Percentiles rank a stretch among this genome's conserved stretches.
phyloP scores from a whole-genome alignment of 1,140 invertebrate species.

The Drosophila murphyi region DNA sequence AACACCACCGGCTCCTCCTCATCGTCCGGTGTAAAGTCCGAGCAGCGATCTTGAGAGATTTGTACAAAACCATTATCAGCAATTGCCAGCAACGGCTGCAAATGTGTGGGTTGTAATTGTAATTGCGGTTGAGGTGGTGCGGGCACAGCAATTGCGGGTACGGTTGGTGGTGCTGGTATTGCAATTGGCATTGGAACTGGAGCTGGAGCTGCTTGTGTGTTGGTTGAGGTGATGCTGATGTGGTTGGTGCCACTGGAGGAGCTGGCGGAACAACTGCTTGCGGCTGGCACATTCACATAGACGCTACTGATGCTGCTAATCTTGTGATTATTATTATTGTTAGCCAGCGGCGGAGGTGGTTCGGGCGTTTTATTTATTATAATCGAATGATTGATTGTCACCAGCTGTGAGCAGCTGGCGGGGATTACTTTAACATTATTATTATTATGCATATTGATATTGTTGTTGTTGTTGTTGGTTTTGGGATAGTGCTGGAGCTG shows the following conservation, averaged over 20 bases:
- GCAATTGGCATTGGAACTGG: not conserved
- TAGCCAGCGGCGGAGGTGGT: constrained; percentile 33
- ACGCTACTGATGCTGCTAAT: constrained; percentile 48
- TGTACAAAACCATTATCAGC: constrained; percentile 84
- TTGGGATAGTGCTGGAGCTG: constrained; percentile 63
- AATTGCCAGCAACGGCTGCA: constrained; percentile 72
- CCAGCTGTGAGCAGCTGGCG: constrained; percentile 52
- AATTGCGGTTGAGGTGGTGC: constrained; percentile 12
- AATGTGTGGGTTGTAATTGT: constrained; percentile 30
- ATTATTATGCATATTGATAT: constrained; percentile 49
- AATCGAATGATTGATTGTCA: constrained; percentile 83
- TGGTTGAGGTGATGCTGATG: not conserved
- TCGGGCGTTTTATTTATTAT: constrained; percentile 83
- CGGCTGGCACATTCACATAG: constrained; percentile 70
- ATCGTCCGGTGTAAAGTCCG: constrained; percentile 81
- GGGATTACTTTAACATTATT: constrained; percentile 59
- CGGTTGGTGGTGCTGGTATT: constrained; percentile 9
- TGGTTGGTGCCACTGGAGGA: not conserved
- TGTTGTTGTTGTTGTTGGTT: constrained; percentile 33
- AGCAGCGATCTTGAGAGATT: constrained; percentile 82
- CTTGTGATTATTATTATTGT: constrained; percentile 41
- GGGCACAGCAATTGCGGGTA: constrained; percentile 1
- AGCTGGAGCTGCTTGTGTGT: not conserved
- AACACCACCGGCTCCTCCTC: constrained; percentile 84
- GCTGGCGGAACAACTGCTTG: constrained; percentile 19